These are phyloP conservation scores for Nudaria mundana DNA, from an alignment of 2,888 invertebrate species.

Conservation along the genomic window DNA sequence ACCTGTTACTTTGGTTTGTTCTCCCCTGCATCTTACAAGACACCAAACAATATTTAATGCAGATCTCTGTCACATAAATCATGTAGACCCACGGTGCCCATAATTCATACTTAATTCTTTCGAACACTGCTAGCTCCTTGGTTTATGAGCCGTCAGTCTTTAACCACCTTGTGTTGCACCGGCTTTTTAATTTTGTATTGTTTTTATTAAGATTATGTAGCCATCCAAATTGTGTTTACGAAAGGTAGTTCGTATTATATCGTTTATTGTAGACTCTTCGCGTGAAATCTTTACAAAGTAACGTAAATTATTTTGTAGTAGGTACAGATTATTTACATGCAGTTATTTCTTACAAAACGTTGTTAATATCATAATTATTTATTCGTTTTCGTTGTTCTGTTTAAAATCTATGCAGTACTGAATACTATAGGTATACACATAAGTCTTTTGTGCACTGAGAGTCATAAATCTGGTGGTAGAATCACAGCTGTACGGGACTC, in stretches of 20 bases:
- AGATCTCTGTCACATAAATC: slow-evolving; percentile 73
- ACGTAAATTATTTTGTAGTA: no score
- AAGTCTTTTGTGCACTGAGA: slow-evolving; percentile 60
- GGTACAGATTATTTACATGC: no score
- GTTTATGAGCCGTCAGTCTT: slow-evolving; percentile 66
- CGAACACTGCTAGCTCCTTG: slow-evolving; percentile 50
- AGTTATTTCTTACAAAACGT: no score
- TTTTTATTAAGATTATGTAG: not conserved
- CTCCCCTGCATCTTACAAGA: slow-evolving; percentile 22
- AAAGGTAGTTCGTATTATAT: no score
- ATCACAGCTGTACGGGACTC: slow-evolving; percentile 66
- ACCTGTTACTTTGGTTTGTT: slow-evolving; percentile 12
- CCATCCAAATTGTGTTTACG: not conserved
- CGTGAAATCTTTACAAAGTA: not conserved
- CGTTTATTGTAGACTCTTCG: no score
- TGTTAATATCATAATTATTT: no score
- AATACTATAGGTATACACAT: slow-evolving; percentile 26
- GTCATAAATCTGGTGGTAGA: slow-evolving; percentile 71
- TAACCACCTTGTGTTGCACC: slow-evolving; percentile 46
- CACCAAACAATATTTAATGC: slow-evolving; percentile 51
- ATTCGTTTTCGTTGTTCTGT: no score
- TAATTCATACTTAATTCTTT: slow-evolving; percentile 82
- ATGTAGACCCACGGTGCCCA: slow-evolving; percentile 68
- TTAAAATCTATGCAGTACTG: no score
- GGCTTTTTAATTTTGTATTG: slow-evolving; percentile 31